Conservation (phyloP, 2,888 invertebrate genomes). For the Punctoribates punctum region DNA sequence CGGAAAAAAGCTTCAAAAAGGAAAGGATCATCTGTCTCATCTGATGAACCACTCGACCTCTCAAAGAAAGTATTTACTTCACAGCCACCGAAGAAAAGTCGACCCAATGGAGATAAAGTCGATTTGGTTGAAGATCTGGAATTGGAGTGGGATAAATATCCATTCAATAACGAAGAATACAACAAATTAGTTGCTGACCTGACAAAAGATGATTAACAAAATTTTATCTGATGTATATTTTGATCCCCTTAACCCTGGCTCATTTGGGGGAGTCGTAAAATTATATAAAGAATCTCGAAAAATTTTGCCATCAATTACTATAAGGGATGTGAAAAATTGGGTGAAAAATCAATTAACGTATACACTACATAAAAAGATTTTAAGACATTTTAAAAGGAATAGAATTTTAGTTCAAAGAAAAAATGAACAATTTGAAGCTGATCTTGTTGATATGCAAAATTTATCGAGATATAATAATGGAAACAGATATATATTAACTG, state of each 20-base stretch:
- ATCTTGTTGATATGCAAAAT: conserved; percentile 47
- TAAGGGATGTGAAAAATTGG: conserved; percentile 39
- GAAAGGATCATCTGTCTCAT: no score
- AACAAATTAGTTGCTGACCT: no score
- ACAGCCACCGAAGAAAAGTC: no score
- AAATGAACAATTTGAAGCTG: conserved; percentile 49
- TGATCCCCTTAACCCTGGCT: conserved; percentile 23
- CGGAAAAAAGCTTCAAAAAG: no score
- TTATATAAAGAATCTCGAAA: not conserved
- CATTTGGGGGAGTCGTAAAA: conserved; percentile 39
- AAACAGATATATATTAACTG: conserved; percentile 47
- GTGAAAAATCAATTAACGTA: conserved; percentile 40
- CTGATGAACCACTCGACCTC: no score
- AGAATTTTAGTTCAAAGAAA: conserved; percentile 46
- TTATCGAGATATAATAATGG: conserved; percentile 46
- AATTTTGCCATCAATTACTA: not conserved
- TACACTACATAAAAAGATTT: conserved; percentile 43
- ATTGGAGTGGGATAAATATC: no score
- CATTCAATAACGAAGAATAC: no score
- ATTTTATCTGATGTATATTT: conserved; percentile 16
- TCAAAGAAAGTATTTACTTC: no score
- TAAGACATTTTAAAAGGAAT: conserved; percentile 42
- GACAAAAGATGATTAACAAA: no score
- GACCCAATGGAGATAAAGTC: no score
- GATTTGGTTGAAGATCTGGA: no score